phyloP scores from a whole-genome alignment of 2,888 invertebrate genomes.

The Peribatodes rhomboidaria region DNA sequence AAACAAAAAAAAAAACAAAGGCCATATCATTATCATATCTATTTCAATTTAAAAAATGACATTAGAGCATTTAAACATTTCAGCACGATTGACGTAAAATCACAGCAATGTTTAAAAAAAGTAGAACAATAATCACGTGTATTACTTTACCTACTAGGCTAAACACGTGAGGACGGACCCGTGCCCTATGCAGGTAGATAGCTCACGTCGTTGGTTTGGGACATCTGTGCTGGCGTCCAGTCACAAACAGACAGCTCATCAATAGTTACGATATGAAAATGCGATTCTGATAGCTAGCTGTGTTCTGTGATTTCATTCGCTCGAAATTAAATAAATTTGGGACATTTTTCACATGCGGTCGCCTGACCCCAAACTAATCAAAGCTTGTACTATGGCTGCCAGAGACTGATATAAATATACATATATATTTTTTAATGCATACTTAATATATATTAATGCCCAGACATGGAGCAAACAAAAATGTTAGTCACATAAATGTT shows the following conservation, averaged over 20 bases:
- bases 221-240: background rate
- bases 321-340: no score
- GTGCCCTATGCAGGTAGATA: background rate
- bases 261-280: background rate
- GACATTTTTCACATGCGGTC: no score
- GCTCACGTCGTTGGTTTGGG: background rate
- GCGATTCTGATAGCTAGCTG: background rate
- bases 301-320: no score
- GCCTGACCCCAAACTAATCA: no score
- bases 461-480: no score
- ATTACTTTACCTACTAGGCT: background rate
- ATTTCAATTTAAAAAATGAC: background rate
- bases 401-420: no score
- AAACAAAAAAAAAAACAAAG: no score
- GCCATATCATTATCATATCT: no score
- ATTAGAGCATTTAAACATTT: conserved; percentile 7
- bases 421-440: no score
- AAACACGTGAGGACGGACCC: conserved; percentile 5
- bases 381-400: no score
- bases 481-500: no score
- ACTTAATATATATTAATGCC: no score
- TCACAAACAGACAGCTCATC: background rate
- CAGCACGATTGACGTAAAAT: conserved; percentile 3
- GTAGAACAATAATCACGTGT: conserved; percentile 1
- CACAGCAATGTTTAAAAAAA: background rate